Evolutionary conservation across 2,797 vertebrate genomes (phyloP).

Genomic region (Rhodeus uyekii): DNA sequence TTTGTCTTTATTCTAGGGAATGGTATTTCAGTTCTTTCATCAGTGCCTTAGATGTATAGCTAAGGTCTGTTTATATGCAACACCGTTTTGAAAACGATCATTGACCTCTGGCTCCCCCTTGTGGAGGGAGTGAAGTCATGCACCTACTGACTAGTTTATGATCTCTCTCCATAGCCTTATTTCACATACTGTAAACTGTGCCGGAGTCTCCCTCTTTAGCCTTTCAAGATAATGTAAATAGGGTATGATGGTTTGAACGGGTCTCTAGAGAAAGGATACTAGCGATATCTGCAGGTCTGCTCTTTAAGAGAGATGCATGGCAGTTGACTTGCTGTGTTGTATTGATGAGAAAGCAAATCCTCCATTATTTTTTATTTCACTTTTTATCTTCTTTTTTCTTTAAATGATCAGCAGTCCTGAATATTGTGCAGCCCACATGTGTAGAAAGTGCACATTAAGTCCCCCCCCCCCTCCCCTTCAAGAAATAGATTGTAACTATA

Average conservation of each 20-base stretch:
- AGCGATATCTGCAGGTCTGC: constrained; percentile 38
- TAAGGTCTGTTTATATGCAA: constrained; percentile 29
- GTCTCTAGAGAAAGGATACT: constrained; percentile 45
- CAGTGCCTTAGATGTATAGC: constrained; percentile 61
- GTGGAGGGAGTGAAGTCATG: constrained; percentile 34
- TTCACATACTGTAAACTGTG: too few relatives aligned
- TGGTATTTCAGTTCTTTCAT: constrained; percentile 58
- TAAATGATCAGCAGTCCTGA: constrained; percentile 67
- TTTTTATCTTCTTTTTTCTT: constrained; percentile 56
- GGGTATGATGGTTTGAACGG: constrained; percentile 55
- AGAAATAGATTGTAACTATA: constrained; percentile 64
- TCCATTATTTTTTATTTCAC: constrained; percentile 35
- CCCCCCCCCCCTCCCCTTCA: constrained; percentile 56
- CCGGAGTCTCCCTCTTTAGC: too few relatives aligned
- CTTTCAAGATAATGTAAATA: constrained; percentile 22
- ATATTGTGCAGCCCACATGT: constrained; percentile 69
- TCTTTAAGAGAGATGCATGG: constrained; percentile 15
- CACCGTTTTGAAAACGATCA: neutral
- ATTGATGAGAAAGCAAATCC: constrained; percentile 25
- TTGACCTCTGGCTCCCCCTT: constrained; percentile 47
- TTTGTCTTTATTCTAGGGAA: constrained; percentile 55
- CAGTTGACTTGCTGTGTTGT: constrained; percentile 39
- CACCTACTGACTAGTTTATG: neutral
- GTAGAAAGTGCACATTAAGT: constrained; percentile 75
- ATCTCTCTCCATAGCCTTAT: neutral